Base-by-base conservation (phyloP, 1,140 invertebrate genomes). In the Drosophila mayri region DNA sequence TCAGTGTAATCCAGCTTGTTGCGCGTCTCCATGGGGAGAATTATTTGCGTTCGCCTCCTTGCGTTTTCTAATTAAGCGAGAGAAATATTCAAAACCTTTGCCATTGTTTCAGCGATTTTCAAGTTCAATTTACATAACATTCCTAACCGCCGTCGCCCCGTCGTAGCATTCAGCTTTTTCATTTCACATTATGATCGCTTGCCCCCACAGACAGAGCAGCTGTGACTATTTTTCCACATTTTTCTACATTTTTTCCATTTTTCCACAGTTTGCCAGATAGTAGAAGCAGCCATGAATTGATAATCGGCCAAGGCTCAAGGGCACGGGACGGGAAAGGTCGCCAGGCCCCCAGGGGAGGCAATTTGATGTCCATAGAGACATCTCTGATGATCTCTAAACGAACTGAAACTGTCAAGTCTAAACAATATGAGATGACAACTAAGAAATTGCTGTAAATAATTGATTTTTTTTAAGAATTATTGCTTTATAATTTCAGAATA, bases 51-150 rank as follows among this genome's bases (percentile, higher is more conserved):
- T 85, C 47, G 64, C 82, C 82, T 86, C 82, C 82, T 86, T 86
- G 83, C 76, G 83, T 87, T 68, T 86, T 79, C 83, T 86, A 87
- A 86, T 86, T 86, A 87, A 86, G 82, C 83, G 76, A 87, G 83
- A 67, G 83, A 86, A 86, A 86, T 86, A 86, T 86, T 86, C 83
- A 86, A 86, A 86, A 86, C 70, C 75, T 87, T 86, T 87, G 79
- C 83, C 83, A 86, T 86, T 86, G 83, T 86, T 79, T 87, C 83
- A 82, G 63, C 83, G 71, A 82, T 87, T 86, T 86, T 86, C 83
- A 86, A 86, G 83, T 86, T 86, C 83, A 86, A 87, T 87, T 86
- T 86, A 86, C 83, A 86, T 86, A 86, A 86, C 83, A 86, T 86
- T 87, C 83, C 83, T 87, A 79, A 59, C 68, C 78, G 78, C 49